Base-by-base conservation (phyloP, 2,113 vertebrate species). In the Apus apus region DNA sequence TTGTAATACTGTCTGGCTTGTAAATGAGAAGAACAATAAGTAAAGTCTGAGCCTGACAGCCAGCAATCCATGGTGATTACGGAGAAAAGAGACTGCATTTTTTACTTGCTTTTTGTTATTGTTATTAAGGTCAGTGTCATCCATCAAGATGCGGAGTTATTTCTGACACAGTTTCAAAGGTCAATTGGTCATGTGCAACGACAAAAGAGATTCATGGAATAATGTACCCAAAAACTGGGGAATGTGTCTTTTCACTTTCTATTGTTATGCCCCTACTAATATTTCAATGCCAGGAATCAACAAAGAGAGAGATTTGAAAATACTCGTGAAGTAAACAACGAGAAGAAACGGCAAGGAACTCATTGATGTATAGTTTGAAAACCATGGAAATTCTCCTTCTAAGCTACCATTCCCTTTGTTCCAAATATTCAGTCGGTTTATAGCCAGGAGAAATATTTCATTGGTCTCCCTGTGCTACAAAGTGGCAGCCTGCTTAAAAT, bases 1-100 rank as follows among this genome's bases (percentile, higher is more conserved):
- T 98, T 98, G 96, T 96, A 71, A 78, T 76, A 89, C 97, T 97
- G 97, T 97, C 97, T 98, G 96, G 91, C 94, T 95, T 94, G 93
- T 94, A 95, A 96, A 94, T 90, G 92, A 94, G 94, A 95, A 90
- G 85, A 94, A 96, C 92, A 91, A 79, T 93, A 78, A 88, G 71
- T 91, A 38, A 32, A 94, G 92, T 58, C 91, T 91, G 88, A 89
- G 92, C 74, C 89, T 93, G 88, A 82, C 97, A 92, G 91, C 72
- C 90, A 97, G 96, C 87, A 94, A 89, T 92, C 97, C 94, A 94
- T 64, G 96, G 85, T 87, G 76, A 67, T 72, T 90, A 97, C 29
- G 74, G 87, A 97, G 94, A 94, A 94, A 94, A 93, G 77, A 32
- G 85, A 29, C 65, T 16, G 82, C 90, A 74, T 97, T 96, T 97